Evolutionary conservation across 2,888 invertebrate genomes (phyloP).

Genomic region (Drosophila acutilabella): DNA sequence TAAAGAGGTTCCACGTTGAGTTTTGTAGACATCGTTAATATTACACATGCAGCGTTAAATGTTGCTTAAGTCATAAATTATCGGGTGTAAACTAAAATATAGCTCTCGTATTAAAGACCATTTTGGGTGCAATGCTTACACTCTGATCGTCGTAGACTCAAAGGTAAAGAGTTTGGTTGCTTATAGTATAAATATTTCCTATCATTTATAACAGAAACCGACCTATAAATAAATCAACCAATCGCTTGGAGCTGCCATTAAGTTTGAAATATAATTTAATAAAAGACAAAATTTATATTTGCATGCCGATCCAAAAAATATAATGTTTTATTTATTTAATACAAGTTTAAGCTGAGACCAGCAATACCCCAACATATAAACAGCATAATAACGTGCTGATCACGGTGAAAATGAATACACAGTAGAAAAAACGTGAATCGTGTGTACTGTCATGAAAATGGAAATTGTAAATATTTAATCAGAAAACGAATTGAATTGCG

Average conservation of each 20-base stretch:
- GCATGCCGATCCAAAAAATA: too few relatives aligned
- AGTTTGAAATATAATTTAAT: background rate
- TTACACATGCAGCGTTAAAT: too few relatives aligned
- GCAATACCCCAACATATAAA: slow-evolving; percentile 1
- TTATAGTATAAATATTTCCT: too few relatives aligned
- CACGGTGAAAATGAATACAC: slow-evolving; percentile 5
- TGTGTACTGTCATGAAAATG: background rate
- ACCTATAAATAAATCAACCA: too few relatives aligned
- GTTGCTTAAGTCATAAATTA: too few relatives aligned
- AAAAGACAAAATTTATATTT: too few relatives aligned
- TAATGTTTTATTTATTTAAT: background rate
- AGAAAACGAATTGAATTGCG: background rate
- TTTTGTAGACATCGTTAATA: too few relatives aligned
- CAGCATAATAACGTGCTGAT: slow-evolving; percentile 1
- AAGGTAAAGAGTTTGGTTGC: too few relatives aligned
- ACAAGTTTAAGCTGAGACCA: background rate
- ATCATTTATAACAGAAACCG: background rate
- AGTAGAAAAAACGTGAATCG: background rate
- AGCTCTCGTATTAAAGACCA: too few relatives aligned
- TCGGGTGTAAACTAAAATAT: too few relatives aligned
- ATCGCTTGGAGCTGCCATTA: background rate
- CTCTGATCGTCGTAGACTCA: too few relatives aligned
- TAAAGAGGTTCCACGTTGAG: background rate
- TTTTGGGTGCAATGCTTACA: too few relatives aligned
- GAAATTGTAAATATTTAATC: slow-evolving; percentile 7